These are phyloP conservation scores for Ephialtes manifestator DNA, from an alignment of 2,888 invertebrate species.

Conservation along the genomic window DNA sequence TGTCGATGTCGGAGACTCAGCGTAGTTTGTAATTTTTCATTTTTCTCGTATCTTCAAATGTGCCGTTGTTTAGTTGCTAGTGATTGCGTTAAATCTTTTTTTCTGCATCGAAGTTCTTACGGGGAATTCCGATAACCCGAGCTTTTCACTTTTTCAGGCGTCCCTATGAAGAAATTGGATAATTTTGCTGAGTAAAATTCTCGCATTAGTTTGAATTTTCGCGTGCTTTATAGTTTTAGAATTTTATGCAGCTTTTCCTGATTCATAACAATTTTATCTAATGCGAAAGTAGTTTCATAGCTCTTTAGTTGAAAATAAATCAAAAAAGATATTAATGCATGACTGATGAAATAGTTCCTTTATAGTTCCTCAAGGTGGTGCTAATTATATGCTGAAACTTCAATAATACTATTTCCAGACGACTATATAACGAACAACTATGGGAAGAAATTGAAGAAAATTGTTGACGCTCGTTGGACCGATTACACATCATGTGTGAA, in stretches of 20 bases:
- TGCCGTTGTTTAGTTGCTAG: conserved; percentile 4
- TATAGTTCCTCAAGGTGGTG: not conserved
- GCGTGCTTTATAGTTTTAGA: conserved; percentile 22
- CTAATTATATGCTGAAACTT: conserved; percentile 10
- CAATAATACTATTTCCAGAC: conserved; percentile 38
- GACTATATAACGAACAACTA: conserved; percentile 55
- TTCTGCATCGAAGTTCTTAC: not conserved
- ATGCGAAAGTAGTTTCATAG: not conserved
- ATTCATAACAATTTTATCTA: not conserved
- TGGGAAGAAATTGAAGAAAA: conserved; percentile 65
- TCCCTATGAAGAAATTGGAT: conserved; percentile 64
- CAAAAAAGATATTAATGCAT: conserved; percentile 1
- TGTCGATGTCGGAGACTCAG: not conserved
- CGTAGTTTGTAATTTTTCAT: not conserved
- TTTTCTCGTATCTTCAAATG: not conserved
- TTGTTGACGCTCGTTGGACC: conserved; percentile 20
- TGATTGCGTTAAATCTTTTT: conserved; percentile 4
- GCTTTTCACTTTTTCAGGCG: conserved; percentile 59
- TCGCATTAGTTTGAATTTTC: conserved; percentile 14
- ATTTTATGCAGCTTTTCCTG: not conserved
- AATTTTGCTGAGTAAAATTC: conserved; percentile 37
- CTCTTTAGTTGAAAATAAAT: not conserved
- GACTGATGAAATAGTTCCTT: conserved; percentile 1
- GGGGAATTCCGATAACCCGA: conserved; percentile 37
- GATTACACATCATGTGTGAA: conserved; percentile 5